These are phyloP conservation scores for Chironomus tepperi DNA, from an alignment of 1,140 invertebrate species.

Conservation along the genomic window DNA sequence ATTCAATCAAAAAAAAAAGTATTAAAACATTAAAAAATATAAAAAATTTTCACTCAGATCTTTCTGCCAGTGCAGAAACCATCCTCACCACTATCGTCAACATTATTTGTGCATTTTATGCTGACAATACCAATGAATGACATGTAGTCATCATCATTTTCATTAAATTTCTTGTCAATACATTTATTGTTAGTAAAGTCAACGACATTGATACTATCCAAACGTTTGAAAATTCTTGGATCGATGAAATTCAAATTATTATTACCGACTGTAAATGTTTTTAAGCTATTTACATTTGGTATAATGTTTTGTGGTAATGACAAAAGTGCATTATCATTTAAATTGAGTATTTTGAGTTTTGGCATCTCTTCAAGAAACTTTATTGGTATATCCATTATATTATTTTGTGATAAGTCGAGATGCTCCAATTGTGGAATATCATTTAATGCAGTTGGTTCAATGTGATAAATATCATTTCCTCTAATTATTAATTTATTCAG, in stretches of 20 bases:
- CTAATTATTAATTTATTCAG: not conserved
- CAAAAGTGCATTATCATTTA: slow-evolving; percentile 14
- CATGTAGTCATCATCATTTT: not conserved
- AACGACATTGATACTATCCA: not conserved
- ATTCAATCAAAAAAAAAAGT: too few species aligned
- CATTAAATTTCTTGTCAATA: not conserved
- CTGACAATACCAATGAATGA: not conserved
- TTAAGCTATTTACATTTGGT: slow-evolving; percentile 7
- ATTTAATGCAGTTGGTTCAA: not conserved
- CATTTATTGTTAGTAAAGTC: slow-evolving; percentile 7
- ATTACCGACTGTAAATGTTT: not conserved
- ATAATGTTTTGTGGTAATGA: not conserved
- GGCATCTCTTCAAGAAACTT: not conserved
- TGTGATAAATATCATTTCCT: not conserved
- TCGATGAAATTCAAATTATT: not conserved
- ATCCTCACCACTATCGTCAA: slow-evolving; percentile 4
- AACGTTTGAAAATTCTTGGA: not conserved
- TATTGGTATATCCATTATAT: not conserved
- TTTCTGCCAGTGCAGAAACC: not conserved
- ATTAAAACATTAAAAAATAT: too few species aligned
- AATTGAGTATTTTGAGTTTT: not conserved
- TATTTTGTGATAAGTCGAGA: not conserved
- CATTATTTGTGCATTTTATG: slow-evolving; percentile 6
- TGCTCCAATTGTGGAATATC: not conserved
- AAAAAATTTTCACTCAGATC: too few species aligned